Conservation (phyloP, 64 coral and sea anemone species). For the Montipora capricornis region DNA sequence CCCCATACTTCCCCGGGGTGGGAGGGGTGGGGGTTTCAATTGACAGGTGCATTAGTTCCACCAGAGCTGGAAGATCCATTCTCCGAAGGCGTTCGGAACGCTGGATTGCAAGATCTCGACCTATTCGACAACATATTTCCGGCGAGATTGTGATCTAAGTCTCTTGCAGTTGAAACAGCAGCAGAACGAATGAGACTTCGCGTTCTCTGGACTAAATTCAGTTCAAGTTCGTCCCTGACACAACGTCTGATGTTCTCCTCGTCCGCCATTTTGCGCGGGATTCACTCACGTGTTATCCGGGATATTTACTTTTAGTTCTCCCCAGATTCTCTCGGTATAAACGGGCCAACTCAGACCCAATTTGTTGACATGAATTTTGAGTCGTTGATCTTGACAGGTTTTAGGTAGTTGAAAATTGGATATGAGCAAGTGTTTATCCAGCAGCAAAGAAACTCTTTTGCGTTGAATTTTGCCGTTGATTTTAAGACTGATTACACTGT, state of each 20-base stretch:
- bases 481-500: too few species aligned
- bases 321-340: neutral
- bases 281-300: neutral
- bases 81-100: too few species aligned
- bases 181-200: conserved; percentile 51
- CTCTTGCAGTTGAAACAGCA: conserved; percentile 50
- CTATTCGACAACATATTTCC: too few species aligned
- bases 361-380: neutral
- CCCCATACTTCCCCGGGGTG: too few species aligned
- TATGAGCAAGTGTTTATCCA: too few species aligned
- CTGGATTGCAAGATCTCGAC: too few species aligned
- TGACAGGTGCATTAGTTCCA: too few species aligned
- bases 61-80: too few species aligned
- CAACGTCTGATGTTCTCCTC: conserved; percentile 34
- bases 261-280: conserved; percentile 12
- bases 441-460: too few species aligned
- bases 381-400: neutral
- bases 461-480: too few species aligned
- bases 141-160: neutral
- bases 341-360: neutral
- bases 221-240: conserved; percentile 46
- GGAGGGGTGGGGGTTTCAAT: too few species aligned
- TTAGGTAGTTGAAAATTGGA: too few species aligned
- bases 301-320: neutral
- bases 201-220: conserved; percentile 45